Percentiles rank a stretch among this genome's conserved stretches.
Evolutionary conservation across 1,140 invertebrate genomes (phyloP).

Genomic region (Apolygus lucorum): DNA sequence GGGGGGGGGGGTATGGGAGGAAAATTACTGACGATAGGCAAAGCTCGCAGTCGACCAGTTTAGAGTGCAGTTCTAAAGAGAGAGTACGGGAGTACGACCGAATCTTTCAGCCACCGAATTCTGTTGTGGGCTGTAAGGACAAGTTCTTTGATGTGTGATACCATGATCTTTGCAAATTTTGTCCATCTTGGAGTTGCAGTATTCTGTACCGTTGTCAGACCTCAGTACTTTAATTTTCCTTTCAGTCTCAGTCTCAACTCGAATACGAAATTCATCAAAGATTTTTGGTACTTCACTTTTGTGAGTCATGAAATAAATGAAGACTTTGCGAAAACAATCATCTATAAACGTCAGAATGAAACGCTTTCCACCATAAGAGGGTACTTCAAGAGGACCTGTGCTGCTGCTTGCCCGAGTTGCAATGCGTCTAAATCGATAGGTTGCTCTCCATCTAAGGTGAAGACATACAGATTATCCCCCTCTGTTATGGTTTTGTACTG

Average conservation of each 20-base stretch:
- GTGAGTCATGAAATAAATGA: slow-evolving; percentile 23
- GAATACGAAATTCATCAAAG: slow-evolving; percentile 18
- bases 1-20: too few species aligned
- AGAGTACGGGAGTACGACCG: too few species aligned
- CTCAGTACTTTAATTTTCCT: slow-evolving; percentile 32
- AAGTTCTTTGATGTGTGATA: slow-evolving; percentile 26
- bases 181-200: slow-evolving; percentile 18
- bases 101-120: slow-evolving; percentile 39
- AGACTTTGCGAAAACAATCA: slow-evolving; percentile 35
- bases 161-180: slow-evolving; percentile 14
- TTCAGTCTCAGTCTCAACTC: slow-evolving; percentile 11
- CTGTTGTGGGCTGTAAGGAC: slow-evolving; percentile 38
- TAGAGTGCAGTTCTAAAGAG: too few species aligned
- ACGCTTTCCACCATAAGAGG: too few species aligned
- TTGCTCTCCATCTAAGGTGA: too few species aligned
- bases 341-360: slow-evolving; percentile 43
- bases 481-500: too few species aligned
- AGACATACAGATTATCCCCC: too few species aligned
- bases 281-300: slow-evolving; percentile 18
- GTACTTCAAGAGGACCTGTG: too few species aligned
- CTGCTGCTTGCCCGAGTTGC: too few species aligned
- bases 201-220: slow-evolving; percentile 34
- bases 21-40: too few species aligned
- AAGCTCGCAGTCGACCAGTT: too few species aligned
- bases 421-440: too few species aligned